Base-by-base conservation (phyloP, 1,140 invertebrate genomes). In the Platyura marginata region DNA sequence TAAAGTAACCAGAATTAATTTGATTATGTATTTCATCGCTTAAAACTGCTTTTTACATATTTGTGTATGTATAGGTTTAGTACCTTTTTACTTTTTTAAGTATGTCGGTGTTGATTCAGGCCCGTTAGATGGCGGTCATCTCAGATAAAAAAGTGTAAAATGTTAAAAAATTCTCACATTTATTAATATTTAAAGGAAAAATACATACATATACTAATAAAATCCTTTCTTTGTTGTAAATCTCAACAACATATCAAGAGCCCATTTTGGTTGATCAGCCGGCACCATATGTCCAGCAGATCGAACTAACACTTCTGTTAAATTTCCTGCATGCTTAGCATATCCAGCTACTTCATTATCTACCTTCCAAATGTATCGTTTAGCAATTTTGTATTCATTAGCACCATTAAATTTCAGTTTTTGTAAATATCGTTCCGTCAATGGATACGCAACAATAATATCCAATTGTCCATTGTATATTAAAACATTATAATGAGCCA, bases 201-300 rank as follows among this genome's bases (percentile, higher is more conserved):
- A n/a, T n/a, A 29, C 25, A 13, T 42, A 32, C 10, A 43, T 5
- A 29, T 13, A 25, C 47, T 39, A 47, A 18, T 40, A 46, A 44
- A 52, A 48, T n/a, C 41, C 33, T 55, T 79, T 78, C 43, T 73
- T 70, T 45, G 69, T 64, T 21, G 82, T 81, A 44, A 91, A 81
- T 52, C 77, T 67, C 20, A 74, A 72, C 41, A 91, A 82, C 50
- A 91, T 64, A 57, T 85, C 78, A 18, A 76, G 67, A 1, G 76
- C 74, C 72, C 79, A 79, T 43, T 72, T 71, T 0, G 86, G 85
- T 54, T 89, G 82, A 63, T 90, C 83, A 19, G 66, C 63, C 0
- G 85, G 83, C 15, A 85, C 75, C 72, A 88, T 84, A 47, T 91
- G 86, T 0, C 87, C 86, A 21, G 82, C 83, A 64, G 82, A 75